Base-by-base conservation (phyloP, 2,888 invertebrate genomes). In the Andrena camellia region DNA sequence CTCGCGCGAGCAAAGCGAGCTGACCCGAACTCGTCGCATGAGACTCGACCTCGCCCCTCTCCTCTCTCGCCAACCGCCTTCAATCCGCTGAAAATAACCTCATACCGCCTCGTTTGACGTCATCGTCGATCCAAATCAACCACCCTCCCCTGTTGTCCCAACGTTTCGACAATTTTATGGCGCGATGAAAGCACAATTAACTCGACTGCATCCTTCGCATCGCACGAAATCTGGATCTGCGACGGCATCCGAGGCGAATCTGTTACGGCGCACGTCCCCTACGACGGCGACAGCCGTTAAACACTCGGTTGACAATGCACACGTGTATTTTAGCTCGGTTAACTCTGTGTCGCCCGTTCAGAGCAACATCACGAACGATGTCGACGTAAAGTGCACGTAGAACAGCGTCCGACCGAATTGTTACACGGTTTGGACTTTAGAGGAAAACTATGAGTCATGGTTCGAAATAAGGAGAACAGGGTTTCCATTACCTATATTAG, bases 91-190 rank as follows among this genome's bases (percentile, higher is more conserved):
- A 86, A 90, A 90, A 90, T 90, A 90, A 85, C 90, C 86, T 20
- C 71, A 23, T 10, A 71, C 80, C 59, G 87, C 75, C 86, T 89
- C 86, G 89, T 88, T 90, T 89, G 90, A 90, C 90, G 90, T 90
- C 90, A 90, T 83, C 89, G 83, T 76, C 81, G 74, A 84, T 84
- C 80, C 87, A 50, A 89, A 88, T 83, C 85, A 69, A 76, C 87
- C 83, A 71, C 67, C 70, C 66, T 48, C 52, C 75, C 52, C 67
- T 50, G 10, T 69, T 76, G 26, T 29, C 29, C 59, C 42, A 20
- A 23, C 68, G 48, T 63, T 76, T 81, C 73, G 42, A 29, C 72
- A 63, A 83, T 81, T 83, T 78, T 59, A 54, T 71, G 63, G 31
- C 23, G 52, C 82, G 72, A 76, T 62, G 75, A 81, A 74, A 69